Evolutionary conservation across 1,140 invertebrate genomes (phyloP).

Genomic region (Drosophila pallidifrons): DNA sequence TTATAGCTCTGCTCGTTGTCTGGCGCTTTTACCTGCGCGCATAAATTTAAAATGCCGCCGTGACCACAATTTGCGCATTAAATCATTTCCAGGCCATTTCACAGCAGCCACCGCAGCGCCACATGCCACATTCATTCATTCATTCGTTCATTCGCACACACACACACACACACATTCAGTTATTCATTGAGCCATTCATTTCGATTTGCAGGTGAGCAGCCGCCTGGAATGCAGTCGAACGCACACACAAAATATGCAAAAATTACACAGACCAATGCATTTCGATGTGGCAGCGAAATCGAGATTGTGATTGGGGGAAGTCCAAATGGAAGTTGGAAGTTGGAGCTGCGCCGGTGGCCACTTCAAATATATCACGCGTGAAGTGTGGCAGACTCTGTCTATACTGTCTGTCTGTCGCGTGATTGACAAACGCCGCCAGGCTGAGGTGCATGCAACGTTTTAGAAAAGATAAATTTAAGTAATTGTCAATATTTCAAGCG

Average conservation of each 20-base stretch:
- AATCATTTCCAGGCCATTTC: constrained; percentile 83
- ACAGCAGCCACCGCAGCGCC: constrained; percentile 71
- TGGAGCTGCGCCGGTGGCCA: constrained; percentile 47
- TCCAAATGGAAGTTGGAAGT: background rate
- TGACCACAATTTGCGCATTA: constrained; percentile 80
- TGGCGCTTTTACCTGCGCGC: constrained; percentile 56
- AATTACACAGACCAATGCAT: constrained; percentile 77
- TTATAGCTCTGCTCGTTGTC: background rate
- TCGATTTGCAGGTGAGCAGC: constrained; percentile 80
- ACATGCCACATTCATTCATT: constrained; percentile 60
- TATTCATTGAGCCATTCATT: constrained; percentile 54
- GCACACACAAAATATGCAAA: constrained; percentile 71
- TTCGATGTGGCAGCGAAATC: background rate
- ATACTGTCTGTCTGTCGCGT: constrained; percentile 54
- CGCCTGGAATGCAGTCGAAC: constrained; percentile 68
- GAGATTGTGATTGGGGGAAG: no score
- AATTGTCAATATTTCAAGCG: constrained; percentile 83
- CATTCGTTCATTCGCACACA: constrained; percentile 34
- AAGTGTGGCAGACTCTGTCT: constrained; percentile 45
- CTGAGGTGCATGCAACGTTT: constrained; percentile 72
- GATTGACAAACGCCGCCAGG: constrained; percentile 70
- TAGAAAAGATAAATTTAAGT: constrained; percentile 83
- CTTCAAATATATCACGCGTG: constrained; percentile 81
- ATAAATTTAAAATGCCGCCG: constrained; percentile 76
- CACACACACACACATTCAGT: constrained; percentile 26